Evolutionary conservation across 1,140 invertebrate species (phyloP).

Genomic region (Drosophila burlai): DNA sequence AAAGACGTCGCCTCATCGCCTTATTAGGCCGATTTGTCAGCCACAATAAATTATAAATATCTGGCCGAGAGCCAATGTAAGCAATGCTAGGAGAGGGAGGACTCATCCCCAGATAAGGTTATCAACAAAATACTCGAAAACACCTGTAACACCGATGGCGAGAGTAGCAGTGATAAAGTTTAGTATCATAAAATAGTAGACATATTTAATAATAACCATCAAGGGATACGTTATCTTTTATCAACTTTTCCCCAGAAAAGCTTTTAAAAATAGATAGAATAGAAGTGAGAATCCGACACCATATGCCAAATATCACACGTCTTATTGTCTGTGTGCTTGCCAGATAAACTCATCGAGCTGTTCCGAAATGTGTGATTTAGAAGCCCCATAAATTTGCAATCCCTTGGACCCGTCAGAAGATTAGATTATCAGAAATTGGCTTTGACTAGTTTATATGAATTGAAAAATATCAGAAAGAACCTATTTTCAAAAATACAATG

Average conservation of each 20-base stretch:
- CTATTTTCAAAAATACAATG: constrained; percentile 33
- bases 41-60: constrained; percentile 7
- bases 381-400: constrained; percentile 22
- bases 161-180: neutral
- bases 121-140: neutral
- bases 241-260: too few species aligned
- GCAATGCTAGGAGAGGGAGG: too few species aligned
- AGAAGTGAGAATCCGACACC: neutral
- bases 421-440: constrained; percentile 24
- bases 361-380: neutral
- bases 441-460: constrained; percentile 47
- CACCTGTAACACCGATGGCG: neutral
- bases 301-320: constrained; percentile 5
- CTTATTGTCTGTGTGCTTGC: neutral
- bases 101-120: constrained; percentile 5
- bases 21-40: neutral
- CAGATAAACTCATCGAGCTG: constrained; percentile 11
- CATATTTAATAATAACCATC: neutral
- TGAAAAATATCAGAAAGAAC: constrained; percentile 29
- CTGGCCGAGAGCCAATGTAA: neutral
- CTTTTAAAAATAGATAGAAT: neutral
- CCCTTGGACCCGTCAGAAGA: neutral
- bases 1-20: neutral
- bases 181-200: neutral
- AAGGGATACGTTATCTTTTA: neutral